A percentile compares a stretch with the other conserved stretches of the same genome.
These are phyloP conservation scores for Chelon labrosus DNA, from an alignment of 2,797 vertebrate genomes.

Conservation along the genomic window DNA sequence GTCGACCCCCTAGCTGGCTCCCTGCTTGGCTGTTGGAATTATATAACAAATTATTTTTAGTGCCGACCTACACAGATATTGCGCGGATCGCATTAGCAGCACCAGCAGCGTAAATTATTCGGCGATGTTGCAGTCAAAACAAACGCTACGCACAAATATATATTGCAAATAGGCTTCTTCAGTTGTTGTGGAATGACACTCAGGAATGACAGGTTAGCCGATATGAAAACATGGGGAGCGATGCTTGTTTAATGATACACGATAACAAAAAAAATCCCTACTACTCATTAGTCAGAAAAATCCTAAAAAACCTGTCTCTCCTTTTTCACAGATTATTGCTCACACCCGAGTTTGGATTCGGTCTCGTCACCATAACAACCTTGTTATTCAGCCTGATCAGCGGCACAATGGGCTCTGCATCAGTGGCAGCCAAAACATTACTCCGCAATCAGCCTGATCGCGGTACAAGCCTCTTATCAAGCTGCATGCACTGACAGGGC, in stretches of 20 bases:
- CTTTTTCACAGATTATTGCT: conserved; percentile 26
- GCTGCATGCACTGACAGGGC: conserved; percentile 50
- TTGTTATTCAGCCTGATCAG: conserved; percentile 58
- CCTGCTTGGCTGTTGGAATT: conserved; percentile 3
- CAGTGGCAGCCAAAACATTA: conserved; percentile 63
- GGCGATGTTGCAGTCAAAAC: background rate
- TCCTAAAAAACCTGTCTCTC: background rate
- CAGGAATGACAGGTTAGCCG: conserved; percentile 2
- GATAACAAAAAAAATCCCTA: background rate
- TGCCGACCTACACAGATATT: background rate
- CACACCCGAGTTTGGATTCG: conserved; percentile 16
- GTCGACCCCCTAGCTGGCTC: conserved; percentile 19
- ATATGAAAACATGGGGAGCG: background rate
- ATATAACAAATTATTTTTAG: conserved; percentile 5
- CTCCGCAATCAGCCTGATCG: conserved; percentile 71
- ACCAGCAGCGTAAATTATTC: background rate
- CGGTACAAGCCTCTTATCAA: conserved; percentile 70
- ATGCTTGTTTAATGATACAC: background rate
- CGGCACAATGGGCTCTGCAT: conserved; percentile 59
- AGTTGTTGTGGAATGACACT: background rate
- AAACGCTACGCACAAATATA: background rate
- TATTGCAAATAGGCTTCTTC: background rate
- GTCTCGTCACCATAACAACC: conserved; percentile 67
- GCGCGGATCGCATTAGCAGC: background rate
- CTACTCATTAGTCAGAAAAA: conserved; percentile 12